A percentile compares a stretch with the other conserved stretches of the same genome.
These are phyloP conservation scores for Oscheius sp. DNA, from an alignment of 2,888 invertebrate species.

Conservation along the genomic window DNA sequence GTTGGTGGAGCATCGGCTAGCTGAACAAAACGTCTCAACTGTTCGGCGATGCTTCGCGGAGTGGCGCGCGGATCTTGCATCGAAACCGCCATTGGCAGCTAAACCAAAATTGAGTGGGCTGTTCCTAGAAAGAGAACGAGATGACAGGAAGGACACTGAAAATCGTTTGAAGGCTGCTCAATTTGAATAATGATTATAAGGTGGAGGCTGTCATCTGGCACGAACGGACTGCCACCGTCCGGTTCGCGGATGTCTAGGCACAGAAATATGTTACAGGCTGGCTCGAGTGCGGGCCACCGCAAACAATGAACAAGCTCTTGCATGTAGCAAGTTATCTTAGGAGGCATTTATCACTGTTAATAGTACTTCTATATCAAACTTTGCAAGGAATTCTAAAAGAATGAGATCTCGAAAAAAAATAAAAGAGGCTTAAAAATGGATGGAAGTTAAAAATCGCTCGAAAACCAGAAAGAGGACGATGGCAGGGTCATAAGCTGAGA, in stretches of 20 bases:
- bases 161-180: background rate
- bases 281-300: constrained; percentile 27
- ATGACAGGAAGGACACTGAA: background rate
- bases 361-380: background rate
- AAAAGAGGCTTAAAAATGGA: background rate
- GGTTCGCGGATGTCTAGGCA: constrained; percentile 28
- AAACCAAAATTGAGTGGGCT: background rate
- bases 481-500: no score
- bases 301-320: constrained; percentile 29
- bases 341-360: background rate
- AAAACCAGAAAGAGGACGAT: no score
- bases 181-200: constrained; percentile 7
- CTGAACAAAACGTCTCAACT: constrained; percentile 58
- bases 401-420: no score
- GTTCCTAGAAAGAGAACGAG: no score
- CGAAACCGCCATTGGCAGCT: constrained; percentile 27
- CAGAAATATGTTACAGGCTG: constrained; percentile 29
- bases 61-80: constrained; percentile 28
- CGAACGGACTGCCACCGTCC: constrained; percentile 25
- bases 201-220: constrained; percentile 28
- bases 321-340: constrained; percentile 17
- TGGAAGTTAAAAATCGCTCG: background rate
- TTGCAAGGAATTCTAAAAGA: background rate
- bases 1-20: constrained; percentile 53
- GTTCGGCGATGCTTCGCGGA: constrained; percentile 52